These are phyloP conservation scores for Paracentrotus lividus DNA, from an alignment of 53 echinoderm and acorn worm species.

Conservation along the genomic window DNA sequence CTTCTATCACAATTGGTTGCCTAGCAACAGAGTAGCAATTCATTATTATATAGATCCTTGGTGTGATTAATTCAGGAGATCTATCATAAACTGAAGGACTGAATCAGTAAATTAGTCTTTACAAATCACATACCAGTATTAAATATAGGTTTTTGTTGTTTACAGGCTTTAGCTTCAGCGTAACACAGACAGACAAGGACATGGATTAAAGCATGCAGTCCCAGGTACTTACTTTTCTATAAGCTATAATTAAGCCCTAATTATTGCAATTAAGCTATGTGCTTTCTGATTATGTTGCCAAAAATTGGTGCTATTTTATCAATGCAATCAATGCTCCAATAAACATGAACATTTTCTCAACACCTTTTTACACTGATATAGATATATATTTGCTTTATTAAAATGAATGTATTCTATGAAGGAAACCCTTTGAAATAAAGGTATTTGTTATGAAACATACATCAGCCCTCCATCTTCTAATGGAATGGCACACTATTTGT, in stretches of 20 bases:
- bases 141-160: not conserved
- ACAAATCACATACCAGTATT: too few species aligned
- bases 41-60: not conserved
- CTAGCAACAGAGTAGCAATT: not conserved
- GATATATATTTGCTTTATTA: too few species aligned
- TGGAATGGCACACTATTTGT: too few species aligned
- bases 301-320: not conserved
- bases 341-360: not conserved
- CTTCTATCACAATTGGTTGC: not conserved
- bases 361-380: too few species aligned
- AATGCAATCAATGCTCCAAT: not conserved
- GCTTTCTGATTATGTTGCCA: too few species aligned
- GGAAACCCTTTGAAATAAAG: too few species aligned
- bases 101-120: not conserved
- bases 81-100: not conserved
- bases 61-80: not conserved
- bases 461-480: too few species aligned
- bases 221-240: not conserved
- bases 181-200: not conserved
- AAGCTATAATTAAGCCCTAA: not conserved
- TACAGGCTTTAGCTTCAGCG: not conserved
- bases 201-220: not conserved
- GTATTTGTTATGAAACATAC: too few species aligned
- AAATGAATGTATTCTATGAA: too few species aligned
- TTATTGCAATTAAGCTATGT: not conserved